Conservation (phyloP, 2,797 vertebrate genomes). For the Gastrophryne carolinensis region DNA sequence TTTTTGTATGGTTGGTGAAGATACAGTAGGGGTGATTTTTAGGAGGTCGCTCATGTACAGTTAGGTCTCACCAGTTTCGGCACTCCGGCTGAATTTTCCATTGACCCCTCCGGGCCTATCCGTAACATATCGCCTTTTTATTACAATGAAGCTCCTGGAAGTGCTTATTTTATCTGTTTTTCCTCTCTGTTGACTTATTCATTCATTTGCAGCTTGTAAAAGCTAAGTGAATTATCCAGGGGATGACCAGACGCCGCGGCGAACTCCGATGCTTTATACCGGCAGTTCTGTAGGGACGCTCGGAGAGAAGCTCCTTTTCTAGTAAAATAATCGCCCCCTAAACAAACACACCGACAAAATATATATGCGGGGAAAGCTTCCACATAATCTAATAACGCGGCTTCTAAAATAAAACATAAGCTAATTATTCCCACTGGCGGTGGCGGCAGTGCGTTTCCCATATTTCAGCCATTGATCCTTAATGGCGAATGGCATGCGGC, state of each 20-base stretch:
- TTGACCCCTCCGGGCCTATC: too few relatives aligned
- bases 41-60: too few relatives aligned
- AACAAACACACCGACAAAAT: constrained; percentile 4
- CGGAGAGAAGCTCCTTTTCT: constrained; percentile 6
- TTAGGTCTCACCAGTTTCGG: too few relatives aligned
- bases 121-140: too few relatives aligned
- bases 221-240: neutral
- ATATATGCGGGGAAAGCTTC: constrained; percentile 17
- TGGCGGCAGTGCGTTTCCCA: neutral
- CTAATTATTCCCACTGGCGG: constrained; percentile 48
- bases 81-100: too few relatives aligned
- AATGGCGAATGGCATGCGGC: constrained; percentile 37
- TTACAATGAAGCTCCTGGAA: too few relatives aligned
- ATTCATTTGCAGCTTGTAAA: neutral
- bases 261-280: neutral
- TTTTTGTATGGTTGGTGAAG: too few relatives aligned
- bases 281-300: neutral
- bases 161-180: too few relatives aligned
- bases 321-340: constrained; percentile 11
- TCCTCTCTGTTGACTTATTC: neutral
- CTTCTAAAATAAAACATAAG: constrained; percentile 47
- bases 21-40: too few relatives aligned
- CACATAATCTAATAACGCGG: constrained; percentile 36
- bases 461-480: constrained; percentile 42
- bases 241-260: neutral